phyloP scores from a whole-genome alignment of 2,888 invertebrate species.

The Lamellibrachia satsuma region DNA sequence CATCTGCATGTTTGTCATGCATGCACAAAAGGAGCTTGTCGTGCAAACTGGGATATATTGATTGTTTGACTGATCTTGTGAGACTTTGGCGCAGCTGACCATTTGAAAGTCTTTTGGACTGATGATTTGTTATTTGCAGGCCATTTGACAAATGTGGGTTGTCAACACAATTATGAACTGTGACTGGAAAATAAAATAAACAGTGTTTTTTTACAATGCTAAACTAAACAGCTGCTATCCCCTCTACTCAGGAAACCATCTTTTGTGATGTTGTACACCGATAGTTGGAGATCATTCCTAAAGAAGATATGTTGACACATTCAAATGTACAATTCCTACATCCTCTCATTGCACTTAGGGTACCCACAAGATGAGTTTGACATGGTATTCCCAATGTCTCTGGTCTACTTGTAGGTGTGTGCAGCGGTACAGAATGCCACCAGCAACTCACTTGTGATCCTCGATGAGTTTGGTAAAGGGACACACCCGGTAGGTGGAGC shows the following conservation, averaged over 20 bases:
- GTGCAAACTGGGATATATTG: no score
- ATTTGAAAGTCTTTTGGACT: no score
- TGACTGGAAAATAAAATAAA: no score
- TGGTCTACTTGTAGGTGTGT: conserved; percentile 72
- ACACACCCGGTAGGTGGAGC: conserved; percentile 67
- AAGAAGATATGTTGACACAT: not conserved
- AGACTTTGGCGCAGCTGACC: no score
- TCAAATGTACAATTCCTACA: not conserved
- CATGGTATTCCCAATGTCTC: not conserved
- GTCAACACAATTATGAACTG: no score
- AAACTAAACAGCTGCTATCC: not conserved
- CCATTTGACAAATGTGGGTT: no score
- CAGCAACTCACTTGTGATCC: conserved; percentile 76
- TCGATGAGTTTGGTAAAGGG: conserved; percentile 92
- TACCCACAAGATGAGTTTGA: not conserved
- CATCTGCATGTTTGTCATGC: no score
- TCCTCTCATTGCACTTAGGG: no score
- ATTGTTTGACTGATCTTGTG: no score
- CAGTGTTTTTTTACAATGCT: not conserved
- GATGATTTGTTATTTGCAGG: no score
- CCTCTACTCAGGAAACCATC: not conserved
- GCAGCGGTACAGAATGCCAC: conserved; percentile 76
- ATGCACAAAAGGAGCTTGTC: no score
- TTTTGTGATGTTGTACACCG: not conserved
- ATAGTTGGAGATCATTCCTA: not conserved